Conservation (phyloP, 2,797 vertebrate species). For the Lagocephalus sceleratus region DNA sequence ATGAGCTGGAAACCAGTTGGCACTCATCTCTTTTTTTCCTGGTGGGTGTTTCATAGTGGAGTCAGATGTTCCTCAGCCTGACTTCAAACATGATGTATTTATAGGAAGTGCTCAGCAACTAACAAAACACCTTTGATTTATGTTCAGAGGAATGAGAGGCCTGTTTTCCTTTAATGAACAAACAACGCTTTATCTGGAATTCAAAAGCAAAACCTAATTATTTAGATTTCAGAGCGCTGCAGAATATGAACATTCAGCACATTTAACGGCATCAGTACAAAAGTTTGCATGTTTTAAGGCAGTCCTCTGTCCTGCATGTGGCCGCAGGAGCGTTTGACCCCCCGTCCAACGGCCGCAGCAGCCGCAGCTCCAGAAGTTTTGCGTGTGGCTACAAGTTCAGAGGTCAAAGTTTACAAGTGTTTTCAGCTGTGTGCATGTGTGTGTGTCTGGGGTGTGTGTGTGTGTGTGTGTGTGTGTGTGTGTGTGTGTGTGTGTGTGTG, state of each 20-base stretch:
- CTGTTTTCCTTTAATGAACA: conserved; percentile 1
- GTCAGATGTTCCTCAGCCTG: conserved; percentile 38
- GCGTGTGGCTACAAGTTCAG: background rate
- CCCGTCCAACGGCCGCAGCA: too few relatives aligned
- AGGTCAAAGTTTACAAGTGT: background rate
- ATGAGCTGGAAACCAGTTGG: conserved; percentile 13
- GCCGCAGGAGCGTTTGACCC: too few relatives aligned
- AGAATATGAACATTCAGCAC: too few relatives aligned
- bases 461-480: too few relatives aligned
- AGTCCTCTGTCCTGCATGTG: too few relatives aligned
- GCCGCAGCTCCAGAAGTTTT: too few relatives aligned
- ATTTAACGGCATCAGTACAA: too few relatives aligned
- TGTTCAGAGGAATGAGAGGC: background rate
- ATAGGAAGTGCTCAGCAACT: conserved; percentile 34
- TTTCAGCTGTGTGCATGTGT: background rate
- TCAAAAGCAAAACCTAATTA: background rate
- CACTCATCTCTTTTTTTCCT: conserved; percentile 10
- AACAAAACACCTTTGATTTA: conserved; percentile 28
- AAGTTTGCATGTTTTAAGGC: too few relatives aligned
- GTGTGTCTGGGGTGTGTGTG: too few relatives aligned
- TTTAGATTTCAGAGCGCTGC: background rate
- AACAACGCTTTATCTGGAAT: background rate
- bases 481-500: conserved; percentile 5
- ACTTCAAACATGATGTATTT: conserved; percentile 40
- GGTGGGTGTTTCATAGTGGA: conserved; percentile 41